Evolutionary conservation across 1,140 invertebrate species (phyloP).

Genomic region (Heliothis virescens): DNA sequence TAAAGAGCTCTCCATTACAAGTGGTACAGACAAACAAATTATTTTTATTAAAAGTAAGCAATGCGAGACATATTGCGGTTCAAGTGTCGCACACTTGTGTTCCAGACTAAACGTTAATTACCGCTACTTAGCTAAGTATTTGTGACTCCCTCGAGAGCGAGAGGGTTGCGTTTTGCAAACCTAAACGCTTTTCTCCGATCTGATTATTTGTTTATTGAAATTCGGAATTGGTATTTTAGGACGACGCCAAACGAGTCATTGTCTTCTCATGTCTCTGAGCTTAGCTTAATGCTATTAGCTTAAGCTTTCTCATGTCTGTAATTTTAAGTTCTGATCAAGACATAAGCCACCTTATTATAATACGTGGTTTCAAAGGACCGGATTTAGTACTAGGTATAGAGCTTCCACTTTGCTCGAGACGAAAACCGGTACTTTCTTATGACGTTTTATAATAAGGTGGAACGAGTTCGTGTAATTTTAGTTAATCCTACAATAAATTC

Average conservation of each 20-base stretch:
- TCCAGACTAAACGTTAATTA: slow-evolving; percentile 40
- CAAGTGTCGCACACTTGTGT: slow-evolving; percentile 29
- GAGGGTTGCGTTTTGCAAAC: slow-evolving; percentile 5
- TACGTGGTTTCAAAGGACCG: too few relatives aligned
- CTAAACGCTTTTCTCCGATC: neutral
- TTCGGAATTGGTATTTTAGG: neutral
- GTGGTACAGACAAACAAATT: neutral
- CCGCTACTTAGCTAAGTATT: slow-evolving; percentile 33
- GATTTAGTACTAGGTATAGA: too few relatives aligned
- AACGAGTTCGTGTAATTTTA: too few relatives aligned
- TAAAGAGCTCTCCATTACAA: neutral
- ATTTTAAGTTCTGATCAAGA: too few relatives aligned
- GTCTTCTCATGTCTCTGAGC: too few relatives aligned
- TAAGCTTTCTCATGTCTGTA: too few relatives aligned
- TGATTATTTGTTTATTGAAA: slow-evolving; percentile 19
- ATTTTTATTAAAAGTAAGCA: slow-evolving; percentile 12
- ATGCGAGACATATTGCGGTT: neutral
- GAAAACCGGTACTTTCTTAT: too few relatives aligned
- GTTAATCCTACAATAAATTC: neutral
- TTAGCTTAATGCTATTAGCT: too few relatives aligned
- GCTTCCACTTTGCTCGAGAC: too few relatives aligned
- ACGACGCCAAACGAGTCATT: neutral
- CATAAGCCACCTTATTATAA: too few relatives aligned
- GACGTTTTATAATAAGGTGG: too few relatives aligned
- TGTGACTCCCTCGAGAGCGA: slow-evolving; percentile 8